Percentiles rank a stretch among this genome's conserved stretches.
These are phyloP conservation scores for Amblyopsis rosae DNA, from an alignment of 2,113 vertebrate genomes.

Conservation along the genomic window DNA sequence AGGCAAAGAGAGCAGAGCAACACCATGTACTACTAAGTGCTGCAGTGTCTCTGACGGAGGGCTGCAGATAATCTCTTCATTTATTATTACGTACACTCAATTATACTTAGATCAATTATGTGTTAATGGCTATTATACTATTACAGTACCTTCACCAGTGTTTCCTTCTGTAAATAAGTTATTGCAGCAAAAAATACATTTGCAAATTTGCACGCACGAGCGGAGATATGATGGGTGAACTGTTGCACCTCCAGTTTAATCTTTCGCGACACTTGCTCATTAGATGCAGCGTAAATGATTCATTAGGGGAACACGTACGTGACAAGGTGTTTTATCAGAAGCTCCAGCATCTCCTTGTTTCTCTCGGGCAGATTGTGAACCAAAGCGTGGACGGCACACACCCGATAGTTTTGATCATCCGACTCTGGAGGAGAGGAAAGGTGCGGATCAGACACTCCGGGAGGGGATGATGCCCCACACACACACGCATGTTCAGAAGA, in stretches of 20 bases:
- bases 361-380: constrained; percentile 91
- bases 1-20: constrained; percentile 5
- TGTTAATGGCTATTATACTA: too few relatives aligned
- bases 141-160: too few relatives aligned
- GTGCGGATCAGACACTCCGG: neutral
- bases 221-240: too few relatives aligned
- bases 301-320: constrained; percentile 75
- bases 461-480: neutral
- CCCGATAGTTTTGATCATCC: constrained; percentile 94
- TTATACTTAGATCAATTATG: neutral
- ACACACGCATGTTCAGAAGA: neutral
- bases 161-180: too few relatives aligned
- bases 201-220: too few relatives aligned
- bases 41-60: too few relatives aligned
- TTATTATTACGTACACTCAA: neutral
- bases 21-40: neutral
- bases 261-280: too few relatives aligned
- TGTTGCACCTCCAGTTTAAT: too few relatives aligned
- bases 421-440: constrained; percentile 79
- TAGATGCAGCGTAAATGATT: neutral
- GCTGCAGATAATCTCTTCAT: neutral
- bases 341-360: constrained; percentile 95
- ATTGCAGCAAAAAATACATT: too few relatives aligned
- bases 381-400: constrained; percentile 89
- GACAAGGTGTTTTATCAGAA: constrained; percentile 92